Evolutionary conservation across 2,888 invertebrate species (phyloP).

Genomic region (Phortica magna): DNA sequence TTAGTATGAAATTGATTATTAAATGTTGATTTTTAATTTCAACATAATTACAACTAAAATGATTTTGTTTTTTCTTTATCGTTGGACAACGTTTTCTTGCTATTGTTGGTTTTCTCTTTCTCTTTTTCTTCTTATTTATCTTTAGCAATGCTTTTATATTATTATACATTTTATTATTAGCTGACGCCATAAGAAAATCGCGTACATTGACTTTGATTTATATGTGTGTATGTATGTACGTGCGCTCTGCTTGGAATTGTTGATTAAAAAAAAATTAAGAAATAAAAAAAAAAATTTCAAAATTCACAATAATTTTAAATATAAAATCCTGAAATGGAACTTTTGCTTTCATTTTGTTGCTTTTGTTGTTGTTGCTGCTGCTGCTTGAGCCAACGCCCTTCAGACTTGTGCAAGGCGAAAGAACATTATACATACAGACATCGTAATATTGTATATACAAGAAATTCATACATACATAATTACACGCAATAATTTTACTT

Average conservation of each 20-base stretch:
- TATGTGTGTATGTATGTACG: conserved; percentile 6
- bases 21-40: conserved; percentile 30
- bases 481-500: not conserved
- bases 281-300: conserved; percentile 2
- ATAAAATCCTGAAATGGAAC: not conserved
- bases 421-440: not conserved
- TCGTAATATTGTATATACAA: not conserved
- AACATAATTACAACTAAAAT: not conserved
- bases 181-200: conserved; percentile 56
- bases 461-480: not conserved
- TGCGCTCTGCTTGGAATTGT: conserved; percentile 7
- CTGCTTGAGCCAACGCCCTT: conserved; percentile 24
- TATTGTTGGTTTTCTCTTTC: not conserved
- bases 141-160: not conserved
- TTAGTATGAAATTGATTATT: conserved; percentile 51
- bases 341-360: conserved; percentile 25
- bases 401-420: not conserved
- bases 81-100: too few species aligned
- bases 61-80: not conserved
- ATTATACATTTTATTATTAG: conserved; percentile 38
- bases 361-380: not conserved
- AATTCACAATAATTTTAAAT: not conserved
- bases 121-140: not conserved
- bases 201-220: conserved; percentile 49
- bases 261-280: conserved; percentile 18